phyloP scores from a whole-genome alignment of 2,797 vertebrate genomes.

The Pangasius krempfi region DNA sequence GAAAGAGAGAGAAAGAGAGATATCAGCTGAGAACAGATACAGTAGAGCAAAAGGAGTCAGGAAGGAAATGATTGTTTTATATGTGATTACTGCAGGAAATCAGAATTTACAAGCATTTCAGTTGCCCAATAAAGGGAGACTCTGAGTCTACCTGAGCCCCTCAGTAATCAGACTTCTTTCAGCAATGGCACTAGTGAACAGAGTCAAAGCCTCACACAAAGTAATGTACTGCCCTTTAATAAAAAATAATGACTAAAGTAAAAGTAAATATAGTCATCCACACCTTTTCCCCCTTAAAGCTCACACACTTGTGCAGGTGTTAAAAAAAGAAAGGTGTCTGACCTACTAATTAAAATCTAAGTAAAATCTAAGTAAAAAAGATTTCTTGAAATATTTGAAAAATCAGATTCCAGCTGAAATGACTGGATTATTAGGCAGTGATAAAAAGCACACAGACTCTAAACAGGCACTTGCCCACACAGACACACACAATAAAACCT shows the following conservation, averaged over 20 bases:
- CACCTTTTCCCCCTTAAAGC: not conserved
- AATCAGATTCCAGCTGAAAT: not conserved
- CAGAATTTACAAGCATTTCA: not conserved
- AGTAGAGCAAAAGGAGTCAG: not conserved
- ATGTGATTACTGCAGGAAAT: slow-evolving; percentile 9
- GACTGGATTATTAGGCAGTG: slow-evolving; percentile 2
- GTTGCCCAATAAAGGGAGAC: not conserved
- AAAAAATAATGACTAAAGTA: not conserved
- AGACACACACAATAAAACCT: slow-evolving; percentile 65
- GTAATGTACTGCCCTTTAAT: not conserved
- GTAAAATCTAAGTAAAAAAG: not conserved
- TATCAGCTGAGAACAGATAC: not conserved
- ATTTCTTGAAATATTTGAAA: not conserved
- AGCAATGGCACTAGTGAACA: not conserved
- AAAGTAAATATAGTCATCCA: not conserved
- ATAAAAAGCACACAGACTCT: slow-evolving; percentile 15
- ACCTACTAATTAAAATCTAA: not conserved
- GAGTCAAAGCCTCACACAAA: not conserved
- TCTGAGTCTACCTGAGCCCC: not conserved
- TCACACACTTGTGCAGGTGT: not conserved
- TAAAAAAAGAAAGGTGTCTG: not conserved
- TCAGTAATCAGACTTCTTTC: slow-evolving; percentile 6
- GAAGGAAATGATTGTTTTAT: slow-evolving; percentile 7
- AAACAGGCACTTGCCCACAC: slow-evolving; percentile 11
- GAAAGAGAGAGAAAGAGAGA: not conserved